Base-by-base conservation (phyloP, 1,140 invertebrate genomes). In the Achroia grisella region DNA sequence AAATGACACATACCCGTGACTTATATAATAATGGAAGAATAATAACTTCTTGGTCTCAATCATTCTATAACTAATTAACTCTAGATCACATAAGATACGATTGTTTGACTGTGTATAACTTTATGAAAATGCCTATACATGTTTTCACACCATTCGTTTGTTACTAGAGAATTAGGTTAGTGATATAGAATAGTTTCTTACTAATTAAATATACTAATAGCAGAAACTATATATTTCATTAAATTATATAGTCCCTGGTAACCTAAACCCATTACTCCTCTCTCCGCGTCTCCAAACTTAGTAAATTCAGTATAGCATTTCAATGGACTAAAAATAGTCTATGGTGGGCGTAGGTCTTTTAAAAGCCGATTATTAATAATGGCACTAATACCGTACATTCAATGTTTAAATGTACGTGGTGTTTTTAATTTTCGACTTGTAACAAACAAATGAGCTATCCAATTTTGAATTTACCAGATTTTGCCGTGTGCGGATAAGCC, bases 31-130 rank as follows among this genome's bases (percentile, higher is more conserved):
- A 42, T 30, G 8, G 31, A 35, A 34, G 31, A 34, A 13, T 37
- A 10, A 39, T 35, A 35, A 13, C 17, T 30, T n/a, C 39, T 12
- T 30, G 23, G 15, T 39, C 28, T 27, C 12, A 39, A 10, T 15
- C 35, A 39, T 28, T 28, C 12, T 46, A 46, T 5, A 54, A 34
- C 46, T 63, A 69, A 39, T 39, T 41, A 51, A 67, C 69, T 14
- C 70, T 75, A 75, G 37, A 78, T 78, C 74, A 78, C 74, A 77
- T 55, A 52, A 4, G 23, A 44, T 46, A 56, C 54, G 62, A 33
- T 49, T 35, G 48, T 56, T 41, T 66, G 65, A 73, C 67, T 71
- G 60, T 39, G 44, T 48, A 62, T 47, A 62, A 27, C 69, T 57
- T 44, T 61, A 56, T 53, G 43, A 56, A 73, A 60, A 71, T 67